A percentile compares a stretch with the other conserved stretches of the same genome.
phyloP scores from a whole-genome alignment of 2,888 invertebrate species.

The Drosophila prolongata region DNA sequence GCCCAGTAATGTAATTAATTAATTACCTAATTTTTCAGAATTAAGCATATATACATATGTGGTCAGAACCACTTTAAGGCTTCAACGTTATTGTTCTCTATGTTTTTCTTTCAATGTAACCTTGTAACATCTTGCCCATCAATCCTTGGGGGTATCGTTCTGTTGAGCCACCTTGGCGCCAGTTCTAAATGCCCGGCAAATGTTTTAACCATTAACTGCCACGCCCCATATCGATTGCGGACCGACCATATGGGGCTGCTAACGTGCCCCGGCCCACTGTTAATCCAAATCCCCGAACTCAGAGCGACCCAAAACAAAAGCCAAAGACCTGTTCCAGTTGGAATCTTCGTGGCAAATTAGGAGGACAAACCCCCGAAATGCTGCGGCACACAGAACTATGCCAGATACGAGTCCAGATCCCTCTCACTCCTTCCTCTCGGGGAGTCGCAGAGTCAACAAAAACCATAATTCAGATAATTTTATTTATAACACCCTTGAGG shows the following conservation, averaged over 20 bases:
- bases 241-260: conserved; percentile 14
- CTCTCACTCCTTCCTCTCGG: background rate
- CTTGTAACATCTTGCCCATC: background rate
- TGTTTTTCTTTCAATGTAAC: background rate
- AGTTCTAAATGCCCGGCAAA: conserved; percentile 20
- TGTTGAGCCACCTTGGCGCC: background rate
- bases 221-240: conserved; percentile 13
- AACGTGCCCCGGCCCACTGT: background rate
- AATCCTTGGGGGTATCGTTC: conserved; percentile 34
- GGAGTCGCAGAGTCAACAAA: conserved; percentile 78
- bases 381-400: conserved; percentile 55
- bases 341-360: conserved; percentile 67
- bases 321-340: conserved; percentile 30
- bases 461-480: conserved; percentile 83
- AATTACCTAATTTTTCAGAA: no score
- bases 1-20: no score
- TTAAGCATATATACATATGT: no score
- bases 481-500: conserved; percentile 82
- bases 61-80: no score
- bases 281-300: conserved; percentile 16
- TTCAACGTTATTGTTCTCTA: no score
- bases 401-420: conserved; percentile 45
- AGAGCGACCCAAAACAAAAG: background rate
- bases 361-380: conserved; percentile 56
- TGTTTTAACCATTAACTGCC: conserved; percentile 22